Percentiles rank a stretch among this genome's conserved stretches.
Conservation (phyloP, 2,888 invertebrate species). For the Drosophila demipolita region DNA sequence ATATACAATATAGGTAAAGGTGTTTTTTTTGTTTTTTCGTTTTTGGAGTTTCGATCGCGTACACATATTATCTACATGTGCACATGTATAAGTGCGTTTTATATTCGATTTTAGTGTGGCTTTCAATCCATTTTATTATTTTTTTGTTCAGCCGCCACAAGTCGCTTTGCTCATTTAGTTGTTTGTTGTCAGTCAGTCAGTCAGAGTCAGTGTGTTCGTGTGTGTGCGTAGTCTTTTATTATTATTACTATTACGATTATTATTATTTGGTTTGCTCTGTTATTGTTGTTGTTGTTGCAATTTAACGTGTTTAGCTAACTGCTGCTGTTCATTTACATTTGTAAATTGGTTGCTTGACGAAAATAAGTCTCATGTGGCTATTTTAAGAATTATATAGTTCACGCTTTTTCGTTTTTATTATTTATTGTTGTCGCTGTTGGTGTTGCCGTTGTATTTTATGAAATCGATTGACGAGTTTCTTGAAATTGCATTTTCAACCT, state of each 20-base stretch:
- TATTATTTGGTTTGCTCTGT: neutral
- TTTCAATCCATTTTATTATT: slow-evolving; percentile 41
- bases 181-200: slow-evolving; percentile 18
- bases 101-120: slow-evolving; percentile 44
- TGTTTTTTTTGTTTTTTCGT: neutral
- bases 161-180: slow-evolving; percentile 54
- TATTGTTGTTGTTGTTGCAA: slow-evolving; percentile 18
- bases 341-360: slow-evolving; percentile 41
- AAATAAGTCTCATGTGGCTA: slow-evolving; percentile 59
- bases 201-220: slow-evolving; percentile 16
- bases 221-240: slow-evolving; percentile 32
- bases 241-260: slow-evolving; percentile 37
- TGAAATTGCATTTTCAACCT: slow-evolving; percentile 21
- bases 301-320: slow-evolving; percentile 25
- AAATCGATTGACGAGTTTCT: slow-evolving; percentile 30
- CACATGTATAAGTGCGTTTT: slow-evolving; percentile 17
- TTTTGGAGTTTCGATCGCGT: slow-evolving; percentile 17
- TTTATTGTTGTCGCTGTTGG: slow-evolving; percentile 16
- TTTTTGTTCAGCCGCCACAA: slow-evolving; percentile 31
- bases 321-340: slow-evolving; percentile 38
- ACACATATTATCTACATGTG: slow-evolving; percentile 3
- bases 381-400: slow-evolving; percentile 51
- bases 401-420: slow-evolving; percentile 15
- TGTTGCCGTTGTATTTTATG: slow-evolving; percentile 1
- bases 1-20: slow-evolving; percentile 8